Percentiles rank a stretch among this genome's conserved stretches.
Conservation (phyloP, 2,888 invertebrate genomes). For the Escarpia spicata region DNA sequence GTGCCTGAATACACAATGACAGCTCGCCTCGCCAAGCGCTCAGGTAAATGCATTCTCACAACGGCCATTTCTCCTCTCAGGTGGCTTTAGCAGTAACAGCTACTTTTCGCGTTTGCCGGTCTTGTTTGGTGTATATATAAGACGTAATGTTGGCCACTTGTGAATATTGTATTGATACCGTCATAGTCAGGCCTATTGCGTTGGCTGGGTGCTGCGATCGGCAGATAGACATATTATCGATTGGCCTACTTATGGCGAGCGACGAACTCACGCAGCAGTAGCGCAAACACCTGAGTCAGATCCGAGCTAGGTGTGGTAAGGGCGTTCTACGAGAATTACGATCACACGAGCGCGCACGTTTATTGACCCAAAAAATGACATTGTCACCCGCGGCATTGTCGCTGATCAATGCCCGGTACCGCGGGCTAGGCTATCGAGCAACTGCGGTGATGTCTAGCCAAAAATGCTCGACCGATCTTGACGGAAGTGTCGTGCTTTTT, state of each 20-base stretch:
- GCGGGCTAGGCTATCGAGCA: background rate
- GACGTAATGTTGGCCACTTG: background rate
- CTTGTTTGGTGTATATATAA: background rate
- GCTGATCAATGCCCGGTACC: background rate
- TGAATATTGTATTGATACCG: background rate
- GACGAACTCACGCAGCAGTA: background rate
- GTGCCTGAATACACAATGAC: conserved; percentile 7
- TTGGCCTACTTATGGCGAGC: background rate
- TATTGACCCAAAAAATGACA: background rate
- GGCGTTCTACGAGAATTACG: background rate
- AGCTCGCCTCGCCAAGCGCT: background rate
- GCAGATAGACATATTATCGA: conserved; percentile 3
- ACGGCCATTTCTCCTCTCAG: background rate
- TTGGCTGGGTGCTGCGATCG: background rate
- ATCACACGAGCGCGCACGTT: background rate
- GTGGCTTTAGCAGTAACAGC: background rate
- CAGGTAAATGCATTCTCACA: background rate
- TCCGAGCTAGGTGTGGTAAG: background rate
- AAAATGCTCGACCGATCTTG: background rate
- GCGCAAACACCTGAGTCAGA: background rate
- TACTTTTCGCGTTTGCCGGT: background rate
- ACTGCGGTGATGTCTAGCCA: background rate
- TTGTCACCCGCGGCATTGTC: background rate
- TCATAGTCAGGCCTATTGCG: background rate
- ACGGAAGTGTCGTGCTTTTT: background rate